Percentiles rank a stretch among this genome's conserved stretches.
phyloP scores from a whole-genome alignment of 2,113 vertebrate species.

The Tricholaema leucomelas region DNA sequence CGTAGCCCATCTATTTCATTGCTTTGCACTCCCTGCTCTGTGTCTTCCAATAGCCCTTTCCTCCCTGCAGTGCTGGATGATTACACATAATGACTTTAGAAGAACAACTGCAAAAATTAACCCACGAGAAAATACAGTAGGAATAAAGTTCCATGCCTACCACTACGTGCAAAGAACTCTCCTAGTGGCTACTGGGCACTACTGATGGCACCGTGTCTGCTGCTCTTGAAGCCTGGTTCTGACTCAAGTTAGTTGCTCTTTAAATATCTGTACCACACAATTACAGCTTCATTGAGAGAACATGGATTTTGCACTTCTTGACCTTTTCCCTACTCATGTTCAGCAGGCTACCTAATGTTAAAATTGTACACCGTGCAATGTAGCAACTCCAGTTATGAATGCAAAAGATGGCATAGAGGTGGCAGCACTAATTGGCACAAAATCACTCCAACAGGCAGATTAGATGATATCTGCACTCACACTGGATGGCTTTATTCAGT shows the following conservation, averaged over 20 bases:
- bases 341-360: constrained; percentile 16
- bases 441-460: neutral
- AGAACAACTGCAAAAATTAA: neutral
- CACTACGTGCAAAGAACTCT: neutral
- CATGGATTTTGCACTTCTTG: constrained; percentile 47
- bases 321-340: constrained; percentile 55
- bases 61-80: neutral
- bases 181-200: neutral
- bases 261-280: neutral
- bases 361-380: neutral
- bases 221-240: neutral
- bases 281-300: neutral
- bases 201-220: neutral
- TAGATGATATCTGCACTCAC: constrained; percentile 1
- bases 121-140: neutral
- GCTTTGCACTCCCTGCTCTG: neutral
- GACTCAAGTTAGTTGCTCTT: neutral
- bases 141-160: neutral
- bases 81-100: neutral
- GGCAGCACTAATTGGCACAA: neutral
- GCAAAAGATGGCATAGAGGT: neutral
- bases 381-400: neutral
- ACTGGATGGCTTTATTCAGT: neutral
- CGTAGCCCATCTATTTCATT: neutral
- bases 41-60: neutral